Evolutionary conservation across 2,888 invertebrate genomes (phyloP), one percentile per base, ranked within the genome.

Genomic region (Cosmorhoe ocellata): DNA sequence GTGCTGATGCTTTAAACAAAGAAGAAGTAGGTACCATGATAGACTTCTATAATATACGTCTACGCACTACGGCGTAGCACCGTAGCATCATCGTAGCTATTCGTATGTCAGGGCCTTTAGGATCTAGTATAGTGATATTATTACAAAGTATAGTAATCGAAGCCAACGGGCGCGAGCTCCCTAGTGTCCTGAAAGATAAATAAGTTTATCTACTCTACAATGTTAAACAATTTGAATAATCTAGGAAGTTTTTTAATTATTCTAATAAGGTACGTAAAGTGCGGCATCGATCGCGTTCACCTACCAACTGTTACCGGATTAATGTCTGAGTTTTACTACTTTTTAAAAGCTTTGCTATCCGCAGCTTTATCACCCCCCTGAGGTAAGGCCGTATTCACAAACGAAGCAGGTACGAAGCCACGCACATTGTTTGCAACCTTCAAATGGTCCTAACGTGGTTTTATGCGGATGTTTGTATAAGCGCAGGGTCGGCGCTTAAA

Each of bases 251-350:
- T 74, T 64, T 68, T 74, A 79, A 76, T 79, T 70, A 73, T 74
- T 71, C 68, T 73, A 74, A 76, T 74, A 71, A 71, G 65, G 66
- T 60, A 66, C 61, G 66, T 60, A 65, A 61, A 38, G 40, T 31
- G 27, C 27, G 49, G 56, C 69, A 80, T 80, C 72, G 80, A 82
- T 74, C 80, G 38, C 56, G 55, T 69, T 69, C 71, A 80, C 79
- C 83, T 81, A 76, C 81, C 82, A 79, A 83, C 83, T 79, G 80
- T 75, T 82, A 76, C 83, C 64, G 70, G 70, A 73, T 77, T 81
- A 76, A 81, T 77, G 77, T 60, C 64, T 60, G 51, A 66, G 71
- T 84, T 87, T 87, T 84, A 86, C 79, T 80, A 81, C 85, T 83
- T 82, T 84, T 83, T 81, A 80, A 87, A 83, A 81, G 81, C 79